A percentile compares a stretch with the other conserved stretches of the same genome.
Evolutionary conservation across 2,888 invertebrate species (phyloP).

Genomic region (Physocephala rufipes): DNA sequence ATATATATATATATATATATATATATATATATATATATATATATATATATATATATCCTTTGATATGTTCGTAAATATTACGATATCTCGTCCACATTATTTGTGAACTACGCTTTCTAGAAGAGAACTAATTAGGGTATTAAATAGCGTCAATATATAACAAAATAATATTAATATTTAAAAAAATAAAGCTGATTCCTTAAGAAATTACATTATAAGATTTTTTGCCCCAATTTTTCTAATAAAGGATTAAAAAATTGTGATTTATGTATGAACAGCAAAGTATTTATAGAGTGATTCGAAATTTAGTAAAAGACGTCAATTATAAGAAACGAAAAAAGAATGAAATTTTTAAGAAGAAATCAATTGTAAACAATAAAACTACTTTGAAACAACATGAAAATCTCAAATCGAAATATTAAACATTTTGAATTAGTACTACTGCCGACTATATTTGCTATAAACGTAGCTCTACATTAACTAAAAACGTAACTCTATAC

Average conservation of each 20-base stretch:
- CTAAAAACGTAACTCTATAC: too few species aligned
- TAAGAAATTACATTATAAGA: too few species aligned
- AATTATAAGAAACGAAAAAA: conserved; percentile 44
- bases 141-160: too few species aligned
- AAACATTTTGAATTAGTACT: too few species aligned
- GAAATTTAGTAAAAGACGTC: conserved; percentile 47
- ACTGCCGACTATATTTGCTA: too few species aligned
- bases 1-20: background rate
- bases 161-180: conserved; percentile 4
- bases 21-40: background rate
- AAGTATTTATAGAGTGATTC: conserved; percentile 48
- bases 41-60: background rate
- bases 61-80: background rate
- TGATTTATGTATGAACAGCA: conserved; percentile 21
- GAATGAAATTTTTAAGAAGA: background rate
- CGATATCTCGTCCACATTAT: background rate
- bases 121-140: conserved; percentile 10
- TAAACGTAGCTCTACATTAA: too few species aligned
- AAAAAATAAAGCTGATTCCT: conserved; percentile 24
- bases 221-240: background rate
- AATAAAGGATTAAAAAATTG: conserved; percentile 18
- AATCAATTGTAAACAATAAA: conserved; percentile 34
- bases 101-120: background rate
- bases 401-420: too few species aligned
- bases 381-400: too few species aligned